These are phyloP conservation scores for Caenorhabditis imperialis DNA, from an alignment of 2,888 invertebrate species.

Conservation along the genomic window DNA sequence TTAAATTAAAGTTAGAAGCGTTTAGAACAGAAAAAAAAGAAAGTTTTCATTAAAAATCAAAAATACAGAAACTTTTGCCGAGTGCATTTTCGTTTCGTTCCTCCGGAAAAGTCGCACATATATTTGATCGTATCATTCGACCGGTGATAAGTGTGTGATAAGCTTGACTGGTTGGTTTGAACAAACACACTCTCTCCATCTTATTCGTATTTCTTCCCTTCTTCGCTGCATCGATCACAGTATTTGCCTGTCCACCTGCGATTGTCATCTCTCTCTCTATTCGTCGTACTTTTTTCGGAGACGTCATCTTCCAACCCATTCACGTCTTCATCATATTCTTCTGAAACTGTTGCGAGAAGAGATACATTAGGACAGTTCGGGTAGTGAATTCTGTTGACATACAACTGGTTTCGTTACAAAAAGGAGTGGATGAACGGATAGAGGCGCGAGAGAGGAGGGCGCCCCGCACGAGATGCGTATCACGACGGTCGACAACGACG, in stretches of 20 bases:
- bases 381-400: slow-evolving; percentile 12
- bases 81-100: no score
- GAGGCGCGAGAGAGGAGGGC: slow-evolving; percentile 11
- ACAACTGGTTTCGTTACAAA: slow-evolving; percentile 49
- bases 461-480: slow-evolving; percentile 41
- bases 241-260: slow-evolving; percentile 6
- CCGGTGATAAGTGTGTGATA: slow-evolving; percentile 29
- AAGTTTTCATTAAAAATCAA: no score
- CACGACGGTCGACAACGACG: slow-evolving; percentile 22
- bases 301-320: background rate
- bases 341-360: slow-evolving; percentile 3
- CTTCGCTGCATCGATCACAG: slow-evolving; percentile 12
- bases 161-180: slow-evolving; percentile 47
- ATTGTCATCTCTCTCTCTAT: slow-evolving; percentile 8
- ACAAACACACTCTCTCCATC: slow-evolving; percentile 20
- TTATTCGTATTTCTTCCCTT: background rate
- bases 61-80: no score
- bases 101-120: background rate
- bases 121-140: slow-evolving; percentile 1
- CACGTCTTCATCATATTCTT: background rate
- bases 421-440: slow-evolving; percentile 38
- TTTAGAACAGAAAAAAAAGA: no score
- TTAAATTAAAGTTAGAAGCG: no score
- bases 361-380: background rate
- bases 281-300: slow-evolving; percentile 2